These are phyloP conservation scores for Tanypteryx hageni DNA, from an alignment of 2,888 invertebrate species.

Conservation along the genomic window DNA sequence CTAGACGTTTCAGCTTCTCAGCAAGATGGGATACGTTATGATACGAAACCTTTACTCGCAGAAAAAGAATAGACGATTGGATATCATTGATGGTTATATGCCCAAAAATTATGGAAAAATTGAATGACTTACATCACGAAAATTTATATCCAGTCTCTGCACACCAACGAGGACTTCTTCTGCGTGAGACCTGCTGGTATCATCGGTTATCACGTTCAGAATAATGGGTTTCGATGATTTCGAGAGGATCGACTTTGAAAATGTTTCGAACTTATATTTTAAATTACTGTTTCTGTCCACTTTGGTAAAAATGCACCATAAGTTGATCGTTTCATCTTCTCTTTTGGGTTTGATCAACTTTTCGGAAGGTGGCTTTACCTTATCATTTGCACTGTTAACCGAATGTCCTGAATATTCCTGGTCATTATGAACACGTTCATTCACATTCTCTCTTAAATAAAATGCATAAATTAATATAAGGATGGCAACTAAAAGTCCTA, in stretches of 20 bases:
- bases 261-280: slow-evolving; percentile 76
- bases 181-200: slow-evolving; percentile 78
- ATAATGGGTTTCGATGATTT: slow-evolving; percentile 77
- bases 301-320: slow-evolving; percentile 80
- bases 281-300: slow-evolving; percentile 77
- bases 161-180: slow-evolving; percentile 75
- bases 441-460: slow-evolving; percentile 66
- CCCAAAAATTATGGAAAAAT: slow-evolving; percentile 69
- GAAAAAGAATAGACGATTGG: background rate
- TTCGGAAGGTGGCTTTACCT: background rate
- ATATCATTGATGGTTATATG: no score
- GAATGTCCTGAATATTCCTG: background rate
- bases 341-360: background rate
- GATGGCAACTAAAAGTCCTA: slow-evolving; percentile 69
- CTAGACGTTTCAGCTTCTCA: slow-evolving; percentile 78
- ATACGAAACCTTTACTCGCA: slow-evolving; percentile 75
- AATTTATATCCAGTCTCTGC: slow-evolving; percentile 72
- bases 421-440: slow-evolving; percentile 69
- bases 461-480: slow-evolving; percentile 73
- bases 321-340: slow-evolving; percentile 72
- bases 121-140: slow-evolving; percentile 75
- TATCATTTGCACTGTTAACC: background rate
- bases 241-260: slow-evolving; percentile 76
- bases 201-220: slow-evolving; percentile 81
- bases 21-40: slow-evolving; percentile 82